phyloP scores from a whole-genome alignment of 2,888 invertebrate genomes.

The Drosophila sordidapex region DNA sequence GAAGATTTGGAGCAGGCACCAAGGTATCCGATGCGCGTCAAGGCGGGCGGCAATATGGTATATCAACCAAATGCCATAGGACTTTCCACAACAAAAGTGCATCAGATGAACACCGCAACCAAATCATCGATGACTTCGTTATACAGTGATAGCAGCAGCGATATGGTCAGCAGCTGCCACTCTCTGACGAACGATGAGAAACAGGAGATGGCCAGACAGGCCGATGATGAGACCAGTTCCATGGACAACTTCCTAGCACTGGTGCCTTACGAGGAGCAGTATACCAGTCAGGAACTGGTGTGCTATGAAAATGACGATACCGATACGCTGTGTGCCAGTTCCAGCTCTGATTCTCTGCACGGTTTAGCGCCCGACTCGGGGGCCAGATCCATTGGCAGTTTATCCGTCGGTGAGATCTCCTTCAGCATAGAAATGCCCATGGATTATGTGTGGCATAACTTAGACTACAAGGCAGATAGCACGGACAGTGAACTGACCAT shows the following conservation, averaged over 20 bases:
- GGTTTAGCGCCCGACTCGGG: background rate
- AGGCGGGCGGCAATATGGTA: constrained; percentile 44
- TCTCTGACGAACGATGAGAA: background rate
- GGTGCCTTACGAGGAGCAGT: constrained; percentile 42
- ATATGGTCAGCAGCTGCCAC: background rate
- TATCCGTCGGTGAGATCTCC: constrained; percentile 34
- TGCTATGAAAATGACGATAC: constrained; percentile 18
- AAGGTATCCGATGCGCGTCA: constrained; percentile 33
- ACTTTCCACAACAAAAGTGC: background rate
- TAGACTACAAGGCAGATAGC: constrained; percentile 26
- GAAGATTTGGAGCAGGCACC: background rate
- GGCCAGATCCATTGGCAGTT: constrained; percentile 3
- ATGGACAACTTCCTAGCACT: constrained; percentile 29
- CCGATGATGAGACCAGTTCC: constrained; percentile 20
- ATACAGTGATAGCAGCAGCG: background rate
- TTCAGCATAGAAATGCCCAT: constrained; percentile 52
- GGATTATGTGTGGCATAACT: constrained; percentile 57
- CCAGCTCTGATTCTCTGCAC: background rate
- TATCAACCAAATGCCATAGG: background rate
- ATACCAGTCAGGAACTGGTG: constrained; percentile 36
- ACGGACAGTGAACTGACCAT: constrained; percentile 67
- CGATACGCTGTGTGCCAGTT: constrained; percentile 18
- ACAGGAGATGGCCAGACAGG: constrained; percentile 1
- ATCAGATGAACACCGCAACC: background rate
- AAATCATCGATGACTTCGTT: constrained; percentile 7